These are phyloP conservation scores for Gobio occitaniae DNA, from an alignment of 2,797 vertebrate species.

Conservation along the genomic window DNA sequence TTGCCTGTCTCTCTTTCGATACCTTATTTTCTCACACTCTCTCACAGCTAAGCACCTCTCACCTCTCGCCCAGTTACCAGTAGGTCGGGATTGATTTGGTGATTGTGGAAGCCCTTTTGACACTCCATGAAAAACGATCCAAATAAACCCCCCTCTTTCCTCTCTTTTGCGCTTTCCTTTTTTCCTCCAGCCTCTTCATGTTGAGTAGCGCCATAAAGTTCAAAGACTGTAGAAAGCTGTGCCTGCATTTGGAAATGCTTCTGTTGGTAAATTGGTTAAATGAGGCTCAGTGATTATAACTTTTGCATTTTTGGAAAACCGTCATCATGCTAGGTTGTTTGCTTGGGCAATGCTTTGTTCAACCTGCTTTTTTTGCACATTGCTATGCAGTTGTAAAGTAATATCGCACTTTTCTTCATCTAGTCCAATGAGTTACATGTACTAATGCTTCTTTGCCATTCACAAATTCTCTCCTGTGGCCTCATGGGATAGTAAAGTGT, in stretches of 20 bases:
- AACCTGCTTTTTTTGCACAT: not conserved
- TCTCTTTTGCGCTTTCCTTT: constrained; percentile 30
- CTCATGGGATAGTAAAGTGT: not conserved
- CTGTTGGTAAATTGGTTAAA: constrained; percentile 32
- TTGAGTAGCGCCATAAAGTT: constrained; percentile 52
- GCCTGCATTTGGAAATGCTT: constrained; percentile 48
- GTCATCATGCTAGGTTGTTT: not conserved
- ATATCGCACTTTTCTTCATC: not conserved
- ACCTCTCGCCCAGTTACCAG: constrained; percentile 56
- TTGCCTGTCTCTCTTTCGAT: not conserved
- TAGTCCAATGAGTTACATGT: not conserved
- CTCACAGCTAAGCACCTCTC: constrained; percentile 52
- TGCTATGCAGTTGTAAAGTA: not conserved
- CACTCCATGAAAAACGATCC: constrained; percentile 59
- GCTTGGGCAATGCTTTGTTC: not conserved
- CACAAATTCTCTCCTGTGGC: not conserved
- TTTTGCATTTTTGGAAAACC: not conserved
- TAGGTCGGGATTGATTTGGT: constrained; percentile 64
- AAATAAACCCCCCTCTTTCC: constrained; percentile 53
- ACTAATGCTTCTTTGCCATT: not conserved
- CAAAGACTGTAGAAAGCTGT: constrained; percentile 46
- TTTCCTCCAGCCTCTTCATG: constrained; percentile 43
- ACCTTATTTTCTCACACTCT: constrained; percentile 42
- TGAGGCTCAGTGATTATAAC: constrained; percentile 36
- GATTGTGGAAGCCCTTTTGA: constrained; percentile 64